Base-by-base conservation (phyloP, 2,888 invertebrate species). In the Ormyrus labotus region DNA sequence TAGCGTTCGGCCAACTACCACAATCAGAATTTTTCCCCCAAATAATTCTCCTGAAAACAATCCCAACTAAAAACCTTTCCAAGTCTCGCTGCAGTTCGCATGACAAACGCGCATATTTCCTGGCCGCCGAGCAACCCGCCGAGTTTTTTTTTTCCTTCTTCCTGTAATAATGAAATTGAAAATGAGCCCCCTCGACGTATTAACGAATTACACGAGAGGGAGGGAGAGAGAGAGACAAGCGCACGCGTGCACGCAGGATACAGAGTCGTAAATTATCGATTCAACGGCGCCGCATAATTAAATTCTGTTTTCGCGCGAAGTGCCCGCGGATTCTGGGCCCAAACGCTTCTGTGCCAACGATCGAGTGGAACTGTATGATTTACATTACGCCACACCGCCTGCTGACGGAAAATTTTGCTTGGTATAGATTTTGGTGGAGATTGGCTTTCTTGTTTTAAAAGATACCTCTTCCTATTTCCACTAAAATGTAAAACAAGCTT, bases 271-370 rank as follows among this genome's bases (percentile, higher is more conserved):
- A 80, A 80, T 80, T 65, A 80, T 80, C 71, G 80, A 76, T 76
- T 76, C 71, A 61, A 63, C 64, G 65, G 57, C 47, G 7, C 19
- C 9, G 13, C 50, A 60, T 74, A 81, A 81, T 81, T 72, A 78
- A 81, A 78, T 81, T 81, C 69, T 74, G 78, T 74, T 81, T 80
- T 84, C 78, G 58, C 77, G 75, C 73, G 13, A 58, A 50, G 68
- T 55, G 57, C 68, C 51, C 73, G 47, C 58, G 75, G 45, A 55
- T 68, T 60, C 19, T 48, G 73, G 67, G 55, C 0, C 34, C 34
- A 75, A 75, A 58, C 64, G 34, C 4, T 34, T 34, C 34, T 34
- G 34, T 58, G 69, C 55, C 63, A 53, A 79, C 73, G 47, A 68
- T 53, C 69, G 53, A 58, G 70, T 45, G 45, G 53, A 11, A 8